Base-by-base conservation (phyloP, 2,888 invertebrate species). In the Metacarcinus magister region DNA sequence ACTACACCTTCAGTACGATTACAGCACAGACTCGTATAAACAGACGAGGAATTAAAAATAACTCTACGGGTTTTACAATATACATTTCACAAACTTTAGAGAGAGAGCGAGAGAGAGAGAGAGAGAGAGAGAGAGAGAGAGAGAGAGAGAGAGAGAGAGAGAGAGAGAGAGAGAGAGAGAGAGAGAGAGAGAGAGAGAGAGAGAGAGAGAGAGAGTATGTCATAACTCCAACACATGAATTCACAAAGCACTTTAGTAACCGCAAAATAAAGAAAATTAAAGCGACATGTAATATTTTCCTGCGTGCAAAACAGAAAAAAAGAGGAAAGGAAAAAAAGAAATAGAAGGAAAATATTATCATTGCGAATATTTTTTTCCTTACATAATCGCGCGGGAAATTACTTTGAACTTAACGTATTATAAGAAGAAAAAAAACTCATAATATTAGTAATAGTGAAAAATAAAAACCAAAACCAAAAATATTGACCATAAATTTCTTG, bases 131-230 rank as follows among this genome's bases (percentile, higher is more conserved):
- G 8, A 10, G 60, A 5, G 60, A 60, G 60, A 60, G 60, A 60
- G 60, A 60, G 60, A 60, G 60, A 60, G 60, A 60, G 60, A 60
- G 60, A 60, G 60, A 60, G 60, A 60, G 60, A 60, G 60, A 60
- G 60, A 60, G 60, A 60, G 60, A 60, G 60, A 60, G 60, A 60
- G 60, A 60, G 60, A 60, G 60, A 60, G 60, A 60, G 60, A 60
- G 60, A 60, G 60, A 60, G 60, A 60, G 60, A 60, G 60, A 60
- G 60, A 60, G 60, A 60, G 60, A 60, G 60, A 60, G 60, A 60
- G 60, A 60, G 60, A 60, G 60, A 60, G 60, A 60, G 60, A 60
- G 60, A 10, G 60, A 60, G 60, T 2, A 60, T 10, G 23, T 23
- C 67, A 67, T 23, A 67, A 3, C 1, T 67, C 0, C 2, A 54